These are phyloP conservation scores for Pipistrellus nathusii DNA, from an alignment of 2,797 vertebrate genomes.

Conservation along the genomic window DNA sequence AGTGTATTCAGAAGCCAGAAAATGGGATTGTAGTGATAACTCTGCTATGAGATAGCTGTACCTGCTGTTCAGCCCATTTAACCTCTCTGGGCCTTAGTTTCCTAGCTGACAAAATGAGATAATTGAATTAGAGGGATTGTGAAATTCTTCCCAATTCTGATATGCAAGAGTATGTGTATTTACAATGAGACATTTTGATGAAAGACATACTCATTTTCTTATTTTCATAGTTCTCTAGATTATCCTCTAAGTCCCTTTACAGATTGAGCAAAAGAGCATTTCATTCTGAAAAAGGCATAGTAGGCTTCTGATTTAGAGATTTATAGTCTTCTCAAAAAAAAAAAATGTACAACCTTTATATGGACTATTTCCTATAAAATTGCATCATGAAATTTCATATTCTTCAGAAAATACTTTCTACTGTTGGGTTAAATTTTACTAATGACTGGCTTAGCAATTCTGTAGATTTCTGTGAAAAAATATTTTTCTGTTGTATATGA, in stretches of 20 bases:
- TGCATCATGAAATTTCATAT: neutral
- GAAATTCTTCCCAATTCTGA: neutral
- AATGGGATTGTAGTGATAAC: accelerated
- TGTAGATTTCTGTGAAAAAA: neutral
- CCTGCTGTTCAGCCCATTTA: neutral
- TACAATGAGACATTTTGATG: neutral
- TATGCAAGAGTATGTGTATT: neutral
- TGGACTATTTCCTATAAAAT: neutral
- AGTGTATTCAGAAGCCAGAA: neutral
- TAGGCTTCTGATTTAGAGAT: neutral
- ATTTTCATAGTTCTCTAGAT: neutral
- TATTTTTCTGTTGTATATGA: neutral
- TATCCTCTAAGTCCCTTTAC: neutral
- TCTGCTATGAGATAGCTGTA: neutral
- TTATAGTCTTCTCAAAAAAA: neutral
- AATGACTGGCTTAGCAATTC: neutral
- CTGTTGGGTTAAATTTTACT: neutral
- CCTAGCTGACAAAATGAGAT: neutral
- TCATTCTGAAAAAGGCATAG: neutral
- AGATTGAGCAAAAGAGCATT: neutral
- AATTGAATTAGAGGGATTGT: neutral
- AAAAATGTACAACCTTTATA: neutral
- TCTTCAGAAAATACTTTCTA: neutral
- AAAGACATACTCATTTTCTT: neutral
- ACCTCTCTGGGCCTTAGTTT: neutral